Percentiles rank a stretch among this genome's conserved stretches.
Evolutionary conservation across 1,140 invertebrate genomes (phyloP).

Genomic region (Rhyzopertha dominica): DNA sequence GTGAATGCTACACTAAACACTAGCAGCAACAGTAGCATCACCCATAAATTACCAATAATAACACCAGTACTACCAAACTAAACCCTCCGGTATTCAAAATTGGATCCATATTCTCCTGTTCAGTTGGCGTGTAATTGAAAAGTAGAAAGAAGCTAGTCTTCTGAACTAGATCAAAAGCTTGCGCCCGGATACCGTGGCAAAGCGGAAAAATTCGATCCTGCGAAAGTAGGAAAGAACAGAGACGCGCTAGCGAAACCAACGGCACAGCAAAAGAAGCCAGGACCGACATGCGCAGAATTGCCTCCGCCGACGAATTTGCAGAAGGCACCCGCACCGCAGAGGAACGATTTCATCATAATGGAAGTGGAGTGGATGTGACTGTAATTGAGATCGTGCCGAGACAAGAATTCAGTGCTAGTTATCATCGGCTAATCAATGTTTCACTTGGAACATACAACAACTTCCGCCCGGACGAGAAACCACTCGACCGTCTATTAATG

Average conservation of each 20-base stretch:
- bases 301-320: conserved; percentile 16
- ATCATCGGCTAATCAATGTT: conserved; percentile 15
- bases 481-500: conserved; percentile 13
- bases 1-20: no score
- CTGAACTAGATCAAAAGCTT: no score
- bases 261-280: not conserved
- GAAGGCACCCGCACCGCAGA: conserved; percentile 15
- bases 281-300: not conserved
- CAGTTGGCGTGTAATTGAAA: no score
- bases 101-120: no score
- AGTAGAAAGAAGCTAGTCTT: no score
- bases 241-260: no score
- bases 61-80: no score
- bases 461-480: conserved; percentile 14
- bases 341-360: conserved; percentile 22
- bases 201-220: conserved; percentile 25
- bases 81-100: no score
- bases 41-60: no score
- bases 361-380: conserved; percentile 19
- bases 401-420: conserved; percentile 18
- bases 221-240: conserved; percentile 23
- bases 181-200: conserved; percentile 27
- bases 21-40: no score
- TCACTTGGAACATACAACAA: conserved; percentile 18
- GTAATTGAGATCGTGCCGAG: conserved; percentile 22